A percentile compares a stretch with the other conserved stretches of the same genome.
These are phyloP conservation scores for Hoplodrina blanda DNA, from an alignment of 2,888 invertebrate genomes.

Conservation along the genomic window DNA sequence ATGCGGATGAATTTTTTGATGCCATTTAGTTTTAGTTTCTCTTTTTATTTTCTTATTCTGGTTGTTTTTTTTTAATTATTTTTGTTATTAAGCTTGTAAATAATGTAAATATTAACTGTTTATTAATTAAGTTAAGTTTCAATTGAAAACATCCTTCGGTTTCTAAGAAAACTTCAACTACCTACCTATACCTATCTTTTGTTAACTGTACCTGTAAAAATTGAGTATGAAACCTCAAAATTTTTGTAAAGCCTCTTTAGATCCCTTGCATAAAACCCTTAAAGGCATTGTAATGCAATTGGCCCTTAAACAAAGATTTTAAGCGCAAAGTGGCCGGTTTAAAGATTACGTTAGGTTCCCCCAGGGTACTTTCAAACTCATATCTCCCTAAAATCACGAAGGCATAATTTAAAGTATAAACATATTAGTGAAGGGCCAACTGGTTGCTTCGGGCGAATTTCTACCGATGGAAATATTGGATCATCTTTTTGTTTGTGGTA, in stretches of 20 bases:
- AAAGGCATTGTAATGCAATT: conserved; percentile 74
- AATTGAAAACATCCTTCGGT: no score
- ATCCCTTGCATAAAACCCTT: conserved; percentile 58
- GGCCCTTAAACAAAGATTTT: conserved; percentile 78
- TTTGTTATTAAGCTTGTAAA: no score
- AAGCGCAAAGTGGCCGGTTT: conserved; percentile 73
- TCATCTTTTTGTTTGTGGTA: conserved; percentile 44
- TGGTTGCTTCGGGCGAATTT: conserved; percentile 71
- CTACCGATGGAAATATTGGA: conserved; percentile 60
- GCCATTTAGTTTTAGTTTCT: no score
- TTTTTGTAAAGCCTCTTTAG: conserved; percentile 54
- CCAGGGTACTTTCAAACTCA: conserved; percentile 76
- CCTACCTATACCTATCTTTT: no score
- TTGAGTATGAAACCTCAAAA: conserved; percentile 18
- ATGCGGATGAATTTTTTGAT: no score
- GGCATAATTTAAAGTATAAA: conserved; percentile 82
- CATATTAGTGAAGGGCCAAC: conserved; percentile 78
- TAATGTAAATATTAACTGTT: no score
- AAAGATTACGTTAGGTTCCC: conserved; percentile 77
- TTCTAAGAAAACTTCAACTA: no score
- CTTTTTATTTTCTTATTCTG: no score
- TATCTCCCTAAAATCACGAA: conserved; percentile 83
- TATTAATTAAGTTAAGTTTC: no score
- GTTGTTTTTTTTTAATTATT: no score
- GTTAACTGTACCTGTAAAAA: conserved; percentile 17